These are phyloP conservation scores for Anastatus disparis DNA, from an alignment of 1,140 invertebrate species.

Conservation along the genomic window DNA sequence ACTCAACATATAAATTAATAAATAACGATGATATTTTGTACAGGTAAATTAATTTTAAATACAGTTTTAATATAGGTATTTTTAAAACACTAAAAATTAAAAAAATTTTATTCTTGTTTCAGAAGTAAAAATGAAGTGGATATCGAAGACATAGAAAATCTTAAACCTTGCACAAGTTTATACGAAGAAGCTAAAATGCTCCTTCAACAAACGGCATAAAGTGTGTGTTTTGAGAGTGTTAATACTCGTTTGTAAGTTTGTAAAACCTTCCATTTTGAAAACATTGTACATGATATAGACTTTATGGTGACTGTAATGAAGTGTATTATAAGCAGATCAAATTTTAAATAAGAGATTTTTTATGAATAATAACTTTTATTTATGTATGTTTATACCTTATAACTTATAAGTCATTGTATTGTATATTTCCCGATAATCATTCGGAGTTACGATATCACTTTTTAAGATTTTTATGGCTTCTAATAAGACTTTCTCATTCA, in stretches of 20 bases:
- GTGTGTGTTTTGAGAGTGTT: slow-evolving; percentile 23
- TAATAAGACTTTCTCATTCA: slow-evolving; percentile 43
- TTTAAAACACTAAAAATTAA: slow-evolving; percentile 1
- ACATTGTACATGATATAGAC: slow-evolving; percentile 41
- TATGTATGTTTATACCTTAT: neutral
- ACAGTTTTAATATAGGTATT: slow-evolving; percentile 15
- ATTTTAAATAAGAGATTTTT: slow-evolving; percentile 25
- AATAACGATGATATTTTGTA: slow-evolving; percentile 56
- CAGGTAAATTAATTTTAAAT: slow-evolving; percentile 47
- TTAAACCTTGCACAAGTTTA: slow-evolving; percentile 58
- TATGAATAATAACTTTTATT: neutral
- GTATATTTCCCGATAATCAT: slow-evolving; percentile 36
- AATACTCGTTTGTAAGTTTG: slow-evolving; percentile 25
- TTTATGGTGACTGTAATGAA: neutral
- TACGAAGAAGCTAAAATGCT: slow-evolving; percentile 62
- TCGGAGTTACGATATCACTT: slow-evolving; percentile 47
- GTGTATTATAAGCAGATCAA: slow-evolving; percentile 18
- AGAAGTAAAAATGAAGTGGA: slow-evolving; percentile 47
- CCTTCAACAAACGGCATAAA: slow-evolving; percentile 53
- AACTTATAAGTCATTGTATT: neutral
- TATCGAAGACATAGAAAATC: slow-evolving; percentile 53
- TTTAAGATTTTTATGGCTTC: slow-evolving; percentile 53
- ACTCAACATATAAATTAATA: slow-evolving; percentile 48
- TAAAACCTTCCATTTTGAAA: slow-evolving; percentile 28
- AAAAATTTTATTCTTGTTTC: slow-evolving; percentile 30